Evolutionary conservation across 2,113 vertebrate species (phyloP).

Genomic region (Galeopterus variegatus): DNA sequence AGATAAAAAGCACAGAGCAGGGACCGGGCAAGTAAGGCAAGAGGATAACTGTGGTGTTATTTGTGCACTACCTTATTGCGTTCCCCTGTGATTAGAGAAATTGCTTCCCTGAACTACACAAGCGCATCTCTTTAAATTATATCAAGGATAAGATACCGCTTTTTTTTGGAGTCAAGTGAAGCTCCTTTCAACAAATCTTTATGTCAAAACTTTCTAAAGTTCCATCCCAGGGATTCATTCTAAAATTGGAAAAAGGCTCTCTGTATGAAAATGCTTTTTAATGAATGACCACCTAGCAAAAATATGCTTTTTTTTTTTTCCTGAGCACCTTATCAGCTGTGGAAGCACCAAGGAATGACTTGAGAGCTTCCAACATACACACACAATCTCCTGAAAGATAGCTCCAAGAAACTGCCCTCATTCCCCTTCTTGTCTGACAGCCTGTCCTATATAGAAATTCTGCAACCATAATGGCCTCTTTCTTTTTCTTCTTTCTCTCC

Average conservation of each 20-base stretch:
- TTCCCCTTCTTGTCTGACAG: background rate
- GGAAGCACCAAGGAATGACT: background rate
- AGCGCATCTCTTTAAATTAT: slow-evolving; percentile 56
- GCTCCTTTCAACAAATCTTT: slow-evolving; percentile 60
- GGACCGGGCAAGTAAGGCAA: background rate
- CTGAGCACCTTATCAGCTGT: background rate
- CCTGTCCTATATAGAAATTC: background rate
- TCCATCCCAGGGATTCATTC: slow-evolving; percentile 17
- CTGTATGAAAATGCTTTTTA: slow-evolving; percentile 28
- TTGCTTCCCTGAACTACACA: slow-evolving; percentile 41
- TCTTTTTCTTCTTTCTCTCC: background rate
- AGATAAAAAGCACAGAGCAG: slow-evolving; percentile 54
- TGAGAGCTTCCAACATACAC: background rate
- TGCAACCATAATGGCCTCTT: background rate
- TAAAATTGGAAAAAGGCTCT: slow-evolving; percentile 14
- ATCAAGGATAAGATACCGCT: slow-evolving; percentile 28
- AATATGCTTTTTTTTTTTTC: background rate
- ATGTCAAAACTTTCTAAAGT: slow-evolving; percentile 54
- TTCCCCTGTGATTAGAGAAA: slow-evolving; percentile 17
- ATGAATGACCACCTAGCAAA: slow-evolving; percentile 43
- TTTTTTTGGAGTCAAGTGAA: slow-evolving; percentile 40
- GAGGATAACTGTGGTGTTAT: background rate
- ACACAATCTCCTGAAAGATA: background rate
- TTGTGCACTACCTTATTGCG: slow-evolving; percentile 3
- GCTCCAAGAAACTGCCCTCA: background rate